Conservation (phyloP, 2,888 invertebrate species). For the Dioctria rufipes region DNA sequence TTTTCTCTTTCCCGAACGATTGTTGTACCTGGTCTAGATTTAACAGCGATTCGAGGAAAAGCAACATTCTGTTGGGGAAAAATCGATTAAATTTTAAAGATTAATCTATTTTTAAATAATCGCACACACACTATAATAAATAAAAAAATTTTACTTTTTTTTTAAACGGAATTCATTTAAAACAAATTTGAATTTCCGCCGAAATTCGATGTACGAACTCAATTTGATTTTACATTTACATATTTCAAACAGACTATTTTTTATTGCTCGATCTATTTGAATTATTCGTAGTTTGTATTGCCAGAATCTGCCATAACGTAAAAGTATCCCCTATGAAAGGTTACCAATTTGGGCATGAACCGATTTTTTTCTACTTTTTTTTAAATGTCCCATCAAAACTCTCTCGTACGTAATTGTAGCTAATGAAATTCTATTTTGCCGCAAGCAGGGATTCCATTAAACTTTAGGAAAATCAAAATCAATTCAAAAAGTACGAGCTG, state of each 20-base stretch:
- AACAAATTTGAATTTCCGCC: not conserved
- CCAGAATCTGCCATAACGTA: not conserved
- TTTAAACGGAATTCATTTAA: not conserved
- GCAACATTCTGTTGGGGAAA: slow-evolving; percentile 71
- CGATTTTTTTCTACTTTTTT: slow-evolving; percentile 2
- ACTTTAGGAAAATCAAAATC: slow-evolving; percentile 17
- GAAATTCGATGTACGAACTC: not conserved
- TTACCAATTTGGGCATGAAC: not conserved
- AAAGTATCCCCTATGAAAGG: not conserved
- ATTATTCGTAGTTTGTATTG: slow-evolving; percentile 1
- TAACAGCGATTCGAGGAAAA: slow-evolving; percentile 89
- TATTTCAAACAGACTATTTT: slow-evolving; percentile 28
- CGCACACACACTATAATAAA: not conserved
- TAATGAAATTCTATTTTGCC: slow-evolving; percentile 38
- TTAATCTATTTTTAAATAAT: slow-evolving; percentile 10
- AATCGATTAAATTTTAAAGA: slow-evolving; percentile 52
- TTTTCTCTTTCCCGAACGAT: slow-evolving; percentile 92
- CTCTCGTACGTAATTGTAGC: slow-evolving; percentile 26
- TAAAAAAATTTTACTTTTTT: slow-evolving; percentile 14
- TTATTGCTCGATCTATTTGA: not conserved
- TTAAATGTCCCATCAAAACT: slow-evolving; percentile 8
- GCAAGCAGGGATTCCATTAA: not conserved
- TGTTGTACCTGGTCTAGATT: slow-evolving; percentile 87
- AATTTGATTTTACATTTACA: slow-evolving; percentile 8
- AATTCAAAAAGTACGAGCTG: slow-evolving; percentile 29